Evolutionary conservation across 2,797 vertebrate genomes (phyloP).

Genomic region (Apodemus agrarius): DNA sequence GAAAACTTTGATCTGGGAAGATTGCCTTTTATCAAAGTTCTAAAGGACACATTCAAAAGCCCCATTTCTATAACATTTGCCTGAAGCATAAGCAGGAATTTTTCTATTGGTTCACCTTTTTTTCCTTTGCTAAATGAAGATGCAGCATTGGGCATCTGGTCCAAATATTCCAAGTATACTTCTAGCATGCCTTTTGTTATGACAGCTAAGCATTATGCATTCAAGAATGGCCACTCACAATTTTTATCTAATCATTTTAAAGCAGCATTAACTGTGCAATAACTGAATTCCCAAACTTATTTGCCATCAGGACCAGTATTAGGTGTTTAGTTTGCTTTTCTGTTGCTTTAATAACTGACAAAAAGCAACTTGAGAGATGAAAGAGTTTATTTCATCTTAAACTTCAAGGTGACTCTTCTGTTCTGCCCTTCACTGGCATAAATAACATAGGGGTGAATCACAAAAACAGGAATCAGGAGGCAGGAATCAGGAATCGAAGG

Average conservation of each 20-base stretch:
- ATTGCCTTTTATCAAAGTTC: not conserved
- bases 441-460: not conserved
- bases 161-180: not conserved
- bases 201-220: not conserved
- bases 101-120: not conserved
- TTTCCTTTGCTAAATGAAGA: not conserved
- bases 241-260: slow-evolving; percentile 23
- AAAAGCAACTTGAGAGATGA: not conserved
- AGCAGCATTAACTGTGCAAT: not conserved
- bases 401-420: too few species aligned
- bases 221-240: not conserved
- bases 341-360: not conserved
- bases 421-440: not conserved
- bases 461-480: not conserved
- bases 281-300: not conserved
- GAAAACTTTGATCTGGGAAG: not conserved
- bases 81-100: not conserved
- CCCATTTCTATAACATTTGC: not conserved
- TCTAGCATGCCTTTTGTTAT: not conserved
- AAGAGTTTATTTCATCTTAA: not conserved
- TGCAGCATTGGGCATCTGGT: not conserved
- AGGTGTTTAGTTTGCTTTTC: not conserved
- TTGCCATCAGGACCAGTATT: not conserved
- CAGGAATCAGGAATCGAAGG: not conserved
- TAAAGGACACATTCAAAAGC: not conserved